Base-by-base conservation (phyloP, 2,888 invertebrate genomes). In the Tenthredo notha region DNA sequence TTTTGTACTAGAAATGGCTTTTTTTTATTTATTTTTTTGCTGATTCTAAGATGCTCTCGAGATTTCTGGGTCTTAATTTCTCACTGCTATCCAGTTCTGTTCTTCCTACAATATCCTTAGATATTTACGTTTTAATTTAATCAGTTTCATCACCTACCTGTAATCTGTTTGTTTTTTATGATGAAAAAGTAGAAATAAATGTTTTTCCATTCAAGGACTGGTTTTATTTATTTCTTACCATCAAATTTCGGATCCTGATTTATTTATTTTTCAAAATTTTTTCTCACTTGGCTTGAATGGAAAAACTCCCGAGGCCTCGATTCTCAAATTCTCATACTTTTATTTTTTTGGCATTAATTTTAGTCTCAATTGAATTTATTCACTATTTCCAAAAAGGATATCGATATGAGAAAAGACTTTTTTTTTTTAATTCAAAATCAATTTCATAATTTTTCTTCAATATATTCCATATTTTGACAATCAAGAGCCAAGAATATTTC, bases 121-220 rank as follows among this genome's bases (percentile, higher is more conserved):
- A 67, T 83, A 83, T 67, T 54, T 83, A 83, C 65, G 37, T 83
- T 83, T 67, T 83, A 83, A 83, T 83, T 83, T 86, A 88, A 83
- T 86, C 88, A 88, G 88, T 89, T 88, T 90, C 88, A 86, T 86
- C 82, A 85, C 72, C 58, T 70, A 85, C 84, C 54, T 87, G 88
- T 87, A 88, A 85, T 85, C 87, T 89, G 87, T 89, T 87, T 54
- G 65, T 85, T 86, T 87, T 86, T 87, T 82, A 89, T 90, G 87
- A 89, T 87, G 88, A 90, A 88, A 90, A 91, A 90, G 90, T 92
- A 91, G 91, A 92, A 93, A 93, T 93, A 93, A 93, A 93, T 91
- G 92, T 93, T 93, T 92, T 92, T 92, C 93, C 93, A 93, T 92
- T 93, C 93, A 92, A 92, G 92, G 90, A 92, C 89, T 92, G 89